Evolutionary conservation across 2,113 vertebrate genomes (phyloP).

Genomic region (Clarias macrocephalus): DNA sequence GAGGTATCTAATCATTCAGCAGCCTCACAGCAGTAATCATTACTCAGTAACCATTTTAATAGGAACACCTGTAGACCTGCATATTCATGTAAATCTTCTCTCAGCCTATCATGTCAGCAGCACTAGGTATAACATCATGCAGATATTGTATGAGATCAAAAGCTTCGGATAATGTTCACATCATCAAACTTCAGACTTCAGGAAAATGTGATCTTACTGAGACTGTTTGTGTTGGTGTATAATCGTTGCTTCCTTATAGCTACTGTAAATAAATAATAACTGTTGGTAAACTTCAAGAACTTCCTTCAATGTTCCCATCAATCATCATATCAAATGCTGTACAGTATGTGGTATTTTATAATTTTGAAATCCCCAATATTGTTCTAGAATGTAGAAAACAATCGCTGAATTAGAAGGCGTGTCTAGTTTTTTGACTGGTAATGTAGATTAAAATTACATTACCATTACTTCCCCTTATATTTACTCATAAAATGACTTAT

Average conservation of each 20-base stretch:
- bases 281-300: too few species aligned
- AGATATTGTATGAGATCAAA: not conserved
- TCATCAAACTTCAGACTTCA: not conserved
- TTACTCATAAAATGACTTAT: too few species aligned
- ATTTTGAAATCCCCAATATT: too few species aligned
- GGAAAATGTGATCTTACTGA: not conserved
- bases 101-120: not conserved
- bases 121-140: not conserved
- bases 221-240: too few species aligned
- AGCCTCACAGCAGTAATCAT: too few species aligned
- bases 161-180: not conserved
- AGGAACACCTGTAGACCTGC: not conserved
- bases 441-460: not conserved
- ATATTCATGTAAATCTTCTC: not conserved
- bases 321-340: too few species aligned
- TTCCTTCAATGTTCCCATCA: too few species aligned
- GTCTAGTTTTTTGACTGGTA: not conserved
- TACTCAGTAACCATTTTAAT: not conserved
- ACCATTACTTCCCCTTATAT: not conserved
- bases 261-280: too few species aligned
- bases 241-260: too few species aligned
- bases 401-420: not conserved
- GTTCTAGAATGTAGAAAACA: too few species aligned
- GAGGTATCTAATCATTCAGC: too few species aligned
- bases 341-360: too few species aligned